Base-by-base conservation (phyloP, 1,140 invertebrate species). In the Batillaria attramentaria region DNA sequence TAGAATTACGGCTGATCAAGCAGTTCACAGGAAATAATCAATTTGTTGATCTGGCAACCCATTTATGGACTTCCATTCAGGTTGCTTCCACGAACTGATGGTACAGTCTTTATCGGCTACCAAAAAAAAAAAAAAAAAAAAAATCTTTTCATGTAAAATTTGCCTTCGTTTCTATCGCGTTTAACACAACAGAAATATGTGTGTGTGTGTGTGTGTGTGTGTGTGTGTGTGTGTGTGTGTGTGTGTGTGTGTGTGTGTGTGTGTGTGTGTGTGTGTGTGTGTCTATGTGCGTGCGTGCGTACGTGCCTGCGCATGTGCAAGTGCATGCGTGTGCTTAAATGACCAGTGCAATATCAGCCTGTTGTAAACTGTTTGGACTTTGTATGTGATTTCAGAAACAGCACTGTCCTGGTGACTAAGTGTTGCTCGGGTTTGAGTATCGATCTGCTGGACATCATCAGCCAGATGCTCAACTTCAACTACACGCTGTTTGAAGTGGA, bases 381-480 rank as follows among this genome's bases (percentile, higher is more conserved):
- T 10, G n/a, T 31, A 66, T 66, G n/a, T 35, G 35, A 31, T 13
- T 10, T 35, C 8, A 66, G 13, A 66, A n/a, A n/a, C n/a, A n/a
- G n/a, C n/a, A 13, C 39, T 28, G n/a, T 24, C 2, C 35, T 41
- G 3, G 31, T 46, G 16, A 78, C 79, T 3, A 73, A 78, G 46
- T 99, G 98, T 92, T 99, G 98, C 90, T 97, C 97, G 77, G 98
- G 98, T 24, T 98, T 99, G 90, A 99, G 97, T 91, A 98, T 99
- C 80, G 98, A 99, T 92, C 92, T 99, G 33, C 93, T 99, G 66
- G 95, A 89, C 73, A 91, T 91, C 75, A 87, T 94, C 28, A 95
- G 96, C 57, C 94, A 97, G 86, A 96, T 98, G 88, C 93, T 99
- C 68, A 96, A 96, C 35, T 99, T 99, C 92, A 97, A 97, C 18